phyloP scores from a whole-genome alignment of 2,797 vertebrate species.

The Dermochelys coriacea region DNA sequence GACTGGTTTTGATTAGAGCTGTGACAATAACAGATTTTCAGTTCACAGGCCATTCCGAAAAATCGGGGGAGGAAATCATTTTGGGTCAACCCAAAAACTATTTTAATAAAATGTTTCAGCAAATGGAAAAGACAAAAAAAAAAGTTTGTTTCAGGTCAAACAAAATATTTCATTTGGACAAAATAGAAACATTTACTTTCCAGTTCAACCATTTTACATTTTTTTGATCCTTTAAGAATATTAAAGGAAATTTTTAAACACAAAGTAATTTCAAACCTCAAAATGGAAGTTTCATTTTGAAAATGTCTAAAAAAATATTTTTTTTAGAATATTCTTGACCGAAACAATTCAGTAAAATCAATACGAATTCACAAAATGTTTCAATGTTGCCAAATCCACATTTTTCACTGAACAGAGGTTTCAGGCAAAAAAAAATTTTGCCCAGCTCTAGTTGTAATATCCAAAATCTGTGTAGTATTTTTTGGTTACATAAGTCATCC shows the following conservation, averaged over 20 bases:
- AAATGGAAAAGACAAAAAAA: neutral
- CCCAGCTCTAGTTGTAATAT: neutral
- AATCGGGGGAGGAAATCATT: neutral
- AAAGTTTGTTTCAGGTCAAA: neutral
- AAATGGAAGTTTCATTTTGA: neutral
- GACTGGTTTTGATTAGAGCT: neutral
- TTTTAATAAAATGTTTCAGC: neutral
- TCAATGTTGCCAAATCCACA: neutral
- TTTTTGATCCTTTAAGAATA: too few species aligned
- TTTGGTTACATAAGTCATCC: neutral
- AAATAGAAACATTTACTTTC: neutral
- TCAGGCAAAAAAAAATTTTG: neutral
- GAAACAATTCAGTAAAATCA: neutral
- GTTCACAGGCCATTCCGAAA: neutral
- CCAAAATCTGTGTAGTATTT: neutral
- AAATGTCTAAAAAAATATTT: neutral
- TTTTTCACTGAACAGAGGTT: neutral
- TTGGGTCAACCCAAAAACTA: neutral
- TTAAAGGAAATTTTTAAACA: too few species aligned
- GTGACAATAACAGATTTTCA: neutral
- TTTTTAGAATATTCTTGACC: neutral
- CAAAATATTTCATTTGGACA: neutral
- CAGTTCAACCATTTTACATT: neutral
- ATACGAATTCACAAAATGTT: neutral
- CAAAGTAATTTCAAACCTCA: too few species aligned